Base-by-base conservation (phyloP, 2,888 invertebrate genomes). In the Macrosiphum euphorbiae region DNA sequence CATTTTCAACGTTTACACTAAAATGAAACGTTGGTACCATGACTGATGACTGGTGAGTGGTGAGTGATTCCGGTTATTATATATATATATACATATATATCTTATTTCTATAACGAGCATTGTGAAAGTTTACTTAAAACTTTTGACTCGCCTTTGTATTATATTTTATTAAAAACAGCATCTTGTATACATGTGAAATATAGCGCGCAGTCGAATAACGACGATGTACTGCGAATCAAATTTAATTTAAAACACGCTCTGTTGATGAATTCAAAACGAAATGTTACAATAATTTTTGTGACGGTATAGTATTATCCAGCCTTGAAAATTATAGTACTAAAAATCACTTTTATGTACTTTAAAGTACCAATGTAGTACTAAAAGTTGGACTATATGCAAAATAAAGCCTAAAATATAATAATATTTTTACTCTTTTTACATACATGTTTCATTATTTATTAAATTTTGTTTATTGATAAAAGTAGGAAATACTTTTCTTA, bases 111-210 rank as follows among this genome's bases (percentile, higher is more conserved):
- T 35, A 55, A 88, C 55, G 50, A 35, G 55, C 26, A 41, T 13
- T 16, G 35, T 55, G 41, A 88, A 41, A 88, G 88, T 88, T 88
- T 55, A 58, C 88, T 41, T 11, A 52, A 88, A 88, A 88, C 88
- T 88, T 88, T 88, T 41, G 16, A 55, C 88, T 41, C 88, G 41
- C 41, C 41, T 88, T 58, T 88, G 55, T 88, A 41, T 88, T 41
- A 58, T 41, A 55, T 78, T 78, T 35, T 78, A 78, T 35, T 78
- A 78, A 78, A 88, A 88, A 88, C 55, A 41, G 55, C 41, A 58
- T 88, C 88, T 88, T 55, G 55, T 41, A 50, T 44, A 78, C 78
- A 35, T 35, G 7, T 78, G 8, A 78, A 35, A 78, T 78, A 78
- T 20, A 78, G 35, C 35, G 78, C 35, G 26, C 26, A 41, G 24